Base-by-base conservation (phyloP, 2,113 vertebrate species). In the Benitochromis conjunctus region DNA sequence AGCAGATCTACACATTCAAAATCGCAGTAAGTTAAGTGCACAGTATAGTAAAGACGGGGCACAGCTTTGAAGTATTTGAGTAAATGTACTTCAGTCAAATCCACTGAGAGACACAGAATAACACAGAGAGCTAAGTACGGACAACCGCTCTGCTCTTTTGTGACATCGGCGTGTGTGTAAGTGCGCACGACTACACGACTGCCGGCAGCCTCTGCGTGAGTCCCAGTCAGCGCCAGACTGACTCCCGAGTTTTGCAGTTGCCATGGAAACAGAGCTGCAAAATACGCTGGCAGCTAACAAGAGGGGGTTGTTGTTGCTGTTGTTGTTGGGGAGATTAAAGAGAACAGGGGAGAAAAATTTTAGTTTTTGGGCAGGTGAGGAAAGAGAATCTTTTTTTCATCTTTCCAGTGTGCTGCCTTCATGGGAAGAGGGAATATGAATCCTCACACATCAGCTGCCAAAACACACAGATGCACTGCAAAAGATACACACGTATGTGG, bases 191-290 rank as follows among this genome's bases (percentile, higher is more conserved):
- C 41, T 62, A 66, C 26, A 19, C 78, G 62, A 93, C 89, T 46
- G 43, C 74, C 76, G 31, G 91, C 85, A 19, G 69, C 85, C 87
- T 79, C 85, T 34, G 89, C 87, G 83, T 81, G 82, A 62, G 66
- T 87, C 57, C 57, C 7, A 51, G 80, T 58, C 81, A 66, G 53
- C 13, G 77, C 66, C 80, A 87, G 88, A 91, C 93, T 87, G 88
- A 92, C 83, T 64, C 71, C 54, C 4, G 77, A 87, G 82, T 88
- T 51, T 77, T 71, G 53, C 84, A 64, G 91, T 96, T 92, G 79
- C 93, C 94, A 94, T 94, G 95, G 95, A 92, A 95, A 96, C 95
- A 94, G 94, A 57, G 53, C 88, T 89, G 90, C 86, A 85, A 88
- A 77, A 94, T 84, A 93, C 94, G 24, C 92, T 92, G 43, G 86